Conservation (phyloP, 2,888 invertebrate species). For the Autographa gamma region DNA sequence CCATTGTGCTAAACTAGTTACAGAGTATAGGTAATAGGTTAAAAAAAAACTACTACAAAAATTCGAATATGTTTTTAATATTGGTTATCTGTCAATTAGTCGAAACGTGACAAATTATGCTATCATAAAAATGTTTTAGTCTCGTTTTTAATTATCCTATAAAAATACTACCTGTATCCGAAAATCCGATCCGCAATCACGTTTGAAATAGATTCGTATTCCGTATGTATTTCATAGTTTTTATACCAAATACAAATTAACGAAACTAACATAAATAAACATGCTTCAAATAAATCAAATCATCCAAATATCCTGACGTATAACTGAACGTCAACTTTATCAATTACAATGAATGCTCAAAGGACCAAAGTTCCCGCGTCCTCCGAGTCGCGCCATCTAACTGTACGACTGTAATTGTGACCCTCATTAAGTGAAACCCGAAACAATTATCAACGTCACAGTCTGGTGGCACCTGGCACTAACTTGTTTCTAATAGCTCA, state of each 20-base stretch:
- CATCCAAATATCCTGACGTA: not conserved
- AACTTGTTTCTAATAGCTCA: not conserved
- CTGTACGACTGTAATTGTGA: slow-evolving; percentile 5
- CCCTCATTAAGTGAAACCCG: slow-evolving; percentile 3
- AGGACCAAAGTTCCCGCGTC: not conserved
- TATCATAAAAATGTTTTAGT: too few relatives aligned
- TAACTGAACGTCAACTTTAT: not conserved
- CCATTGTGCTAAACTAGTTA: too few relatives aligned
- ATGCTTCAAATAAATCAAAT: not conserved
- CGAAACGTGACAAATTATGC: too few relatives aligned
- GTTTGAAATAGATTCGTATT: too few relatives aligned
- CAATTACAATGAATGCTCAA: not conserved
- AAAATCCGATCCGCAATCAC: too few relatives aligned
- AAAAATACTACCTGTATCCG: too few relatives aligned
- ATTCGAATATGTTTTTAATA: not conserved
- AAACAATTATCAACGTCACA: slow-evolving; percentile 5
- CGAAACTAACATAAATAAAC: not conserved
- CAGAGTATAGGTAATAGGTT: too few relatives aligned
- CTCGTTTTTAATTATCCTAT: too few relatives aligned
- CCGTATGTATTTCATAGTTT: too few relatives aligned
- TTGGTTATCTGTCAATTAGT: too few relatives aligned
- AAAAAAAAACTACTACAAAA: not conserved
- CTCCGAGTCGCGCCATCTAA: not conserved
- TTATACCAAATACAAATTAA: not conserved
- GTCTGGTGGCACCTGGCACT: not conserved